These are phyloP conservation scores for Platypus cylindrus DNA, from an alignment of 2,888 invertebrate genomes.

Conservation along the genomic window DNA sequence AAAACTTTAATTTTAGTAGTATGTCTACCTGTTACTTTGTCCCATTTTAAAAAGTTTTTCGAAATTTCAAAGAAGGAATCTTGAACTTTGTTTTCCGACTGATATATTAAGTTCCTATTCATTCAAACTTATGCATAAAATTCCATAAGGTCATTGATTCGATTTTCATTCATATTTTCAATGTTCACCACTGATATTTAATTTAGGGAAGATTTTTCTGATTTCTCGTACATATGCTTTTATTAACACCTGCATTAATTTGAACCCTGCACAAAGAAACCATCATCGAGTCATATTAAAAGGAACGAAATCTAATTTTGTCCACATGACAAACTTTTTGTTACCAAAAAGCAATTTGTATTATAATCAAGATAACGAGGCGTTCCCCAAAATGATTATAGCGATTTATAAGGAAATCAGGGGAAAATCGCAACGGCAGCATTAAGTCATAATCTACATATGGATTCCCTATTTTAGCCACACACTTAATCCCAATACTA, in stretches of 20 bases:
- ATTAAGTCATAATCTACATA: conserved; percentile 29
- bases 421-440: conserved; percentile 21
- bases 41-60: conserved; percentile 15
- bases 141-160: conserved; percentile 1
- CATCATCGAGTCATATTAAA: no score
- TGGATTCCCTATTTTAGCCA: conserved; percentile 32
- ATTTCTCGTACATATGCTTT: background rate
- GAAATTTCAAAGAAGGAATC: conserved; percentile 15
- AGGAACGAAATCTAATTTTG: no score
- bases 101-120: conserved; percentile 10
- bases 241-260: background rate
- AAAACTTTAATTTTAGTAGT: conserved; percentile 23
- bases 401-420: conserved; percentile 21
- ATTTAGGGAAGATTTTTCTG: background rate
- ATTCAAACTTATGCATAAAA: background rate
- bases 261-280: no score
- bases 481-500: conserved; percentile 31
- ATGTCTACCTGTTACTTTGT: conserved; percentile 18
- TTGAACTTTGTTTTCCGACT: conserved; percentile 14
- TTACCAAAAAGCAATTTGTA: conserved; percentile 13
- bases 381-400: conserved; percentile 14
- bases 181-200: background rate
- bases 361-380: conserved; percentile 15
- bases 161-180: background rate
- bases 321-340: no score